Evolutionary conservation across 1,140 invertebrate species (phyloP), one percentile per base, ranked within the genome.

Genomic region (Drosophila punjabiensis): DNA sequence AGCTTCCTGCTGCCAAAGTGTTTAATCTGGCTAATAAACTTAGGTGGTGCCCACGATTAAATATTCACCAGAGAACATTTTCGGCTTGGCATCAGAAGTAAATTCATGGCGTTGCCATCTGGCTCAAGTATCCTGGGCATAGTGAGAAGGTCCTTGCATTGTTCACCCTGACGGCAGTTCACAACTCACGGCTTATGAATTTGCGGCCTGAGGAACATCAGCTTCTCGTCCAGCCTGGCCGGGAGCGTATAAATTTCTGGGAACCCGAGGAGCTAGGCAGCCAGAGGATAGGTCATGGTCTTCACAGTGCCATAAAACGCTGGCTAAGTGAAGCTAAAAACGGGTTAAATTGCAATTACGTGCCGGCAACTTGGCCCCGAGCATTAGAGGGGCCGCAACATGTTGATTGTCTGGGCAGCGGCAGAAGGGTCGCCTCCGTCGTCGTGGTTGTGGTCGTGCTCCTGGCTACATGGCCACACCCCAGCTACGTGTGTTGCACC

Each of bases 321-420:
- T 64, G 70, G 78, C 73, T 60, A 79, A 65, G 56, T 73, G 64
- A 20, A 55, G 73, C 61, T 79, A 63, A 71, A 85, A 84, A 70
- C 56, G 47, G 81, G 60, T 79, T 60, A 53, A 77, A 77, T 77
- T 84, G 82, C 82, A 84, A 85, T 82, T 85, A 86, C 82, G 82
- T 85, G 82, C 74, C 61, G 56, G 58, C 45, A 64, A 78, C 62
- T 62, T 81, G 74, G 55, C 64, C 48, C 60, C 33, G 67, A 59
- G 82, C 82, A 85, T 85, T 85, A 68, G 37, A 50, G 52, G 71
- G 43, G 60, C 62, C 64, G 68, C 80, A 82, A 78, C 80, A 78
- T 83, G 82, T 81, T 83, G 81, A 83, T 82, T 77, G 75, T 74
- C 77, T 55, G 53, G 68, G 32, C 39, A 48, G 52, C 13, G 4